Conservation (phyloP, 2,113 vertebrate genomes). For the Plectropomus leopardus region DNA sequence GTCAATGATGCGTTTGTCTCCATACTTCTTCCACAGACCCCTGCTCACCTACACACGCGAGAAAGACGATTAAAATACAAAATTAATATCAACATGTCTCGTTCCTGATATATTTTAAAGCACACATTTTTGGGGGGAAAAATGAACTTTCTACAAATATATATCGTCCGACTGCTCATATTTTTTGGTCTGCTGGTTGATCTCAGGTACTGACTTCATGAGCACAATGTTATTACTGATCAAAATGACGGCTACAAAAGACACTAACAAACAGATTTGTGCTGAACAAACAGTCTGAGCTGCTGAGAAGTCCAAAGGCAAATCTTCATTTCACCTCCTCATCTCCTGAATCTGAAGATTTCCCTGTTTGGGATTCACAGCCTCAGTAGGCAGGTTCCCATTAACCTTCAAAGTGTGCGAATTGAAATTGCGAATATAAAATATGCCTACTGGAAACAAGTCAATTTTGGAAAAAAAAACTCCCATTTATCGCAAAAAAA, state of each 20-base stretch:
- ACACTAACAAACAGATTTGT: not conserved
- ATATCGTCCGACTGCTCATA: not conserved
- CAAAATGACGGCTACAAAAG: not conserved
- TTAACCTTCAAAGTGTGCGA: too few species aligned
- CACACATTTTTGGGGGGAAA: not conserved
- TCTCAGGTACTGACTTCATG: not conserved
- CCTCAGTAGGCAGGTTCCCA: too few species aligned
- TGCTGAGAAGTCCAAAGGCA: not conserved
- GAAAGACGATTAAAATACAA: conserved; percentile 9
- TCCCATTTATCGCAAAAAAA: too few species aligned
- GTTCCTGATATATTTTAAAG: not conserved
- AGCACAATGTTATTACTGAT: not conserved
- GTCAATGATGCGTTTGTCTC: conserved; percentile 96
- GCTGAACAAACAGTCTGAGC: not conserved
- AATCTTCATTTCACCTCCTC: not conserved
- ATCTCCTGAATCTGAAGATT: not conserved
- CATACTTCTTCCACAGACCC: conserved; percentile 99
- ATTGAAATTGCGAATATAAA: too few species aligned
- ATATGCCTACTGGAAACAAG: too few species aligned
- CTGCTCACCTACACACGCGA: conserved; percentile 91
- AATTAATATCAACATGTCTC: not conserved
- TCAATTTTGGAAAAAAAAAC: too few species aligned
- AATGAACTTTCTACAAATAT: too few species aligned
- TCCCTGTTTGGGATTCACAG: not conserved
- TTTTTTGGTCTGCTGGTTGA: not conserved